Percentiles rank a stretch among this genome's conserved stretches.
phyloP scores from a whole-genome alignment of 2,888 invertebrate genomes.

The Coelinius sp. region DNA sequence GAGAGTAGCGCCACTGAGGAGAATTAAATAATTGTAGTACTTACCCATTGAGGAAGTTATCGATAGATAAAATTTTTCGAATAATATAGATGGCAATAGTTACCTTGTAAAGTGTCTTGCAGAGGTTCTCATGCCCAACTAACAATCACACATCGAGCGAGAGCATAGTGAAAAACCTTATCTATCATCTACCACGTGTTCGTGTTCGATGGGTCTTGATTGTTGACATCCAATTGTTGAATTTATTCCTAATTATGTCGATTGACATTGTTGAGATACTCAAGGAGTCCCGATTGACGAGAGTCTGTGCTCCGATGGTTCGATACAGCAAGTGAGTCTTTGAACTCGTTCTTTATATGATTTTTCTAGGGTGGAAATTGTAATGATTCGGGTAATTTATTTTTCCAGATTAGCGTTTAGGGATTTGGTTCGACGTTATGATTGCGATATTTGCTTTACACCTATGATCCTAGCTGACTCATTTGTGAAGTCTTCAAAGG shows the following conservation, averaged over 20 bases:
- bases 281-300: constrained; percentile 74
- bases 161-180: not conserved
- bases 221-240: not conserved
- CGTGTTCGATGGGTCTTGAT: not conserved
- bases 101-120: too few relatives aligned
- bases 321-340: constrained; percentile 85
- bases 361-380: not conserved
- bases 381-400: not conserved
- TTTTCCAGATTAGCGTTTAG: constrained; percentile 73
- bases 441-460: constrained; percentile 91
- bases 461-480: constrained; percentile 98
- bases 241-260: constrained; percentile 50
- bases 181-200: not conserved
- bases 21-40: too few relatives aligned
- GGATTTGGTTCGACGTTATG: constrained; percentile 82
- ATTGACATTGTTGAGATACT: constrained; percentile 79
- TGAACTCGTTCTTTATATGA: constrained; percentile 53
- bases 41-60: too few relatives aligned
- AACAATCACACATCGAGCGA: too few relatives aligned
- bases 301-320: constrained; percentile 96
- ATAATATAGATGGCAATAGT: too few relatives aligned
- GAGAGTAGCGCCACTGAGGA: too few relatives aligned
- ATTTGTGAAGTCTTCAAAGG: constrained; percentile 90
- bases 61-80: too few relatives aligned
- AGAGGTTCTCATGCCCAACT: too few relatives aligned